Conservation (phyloP, 2,113 vertebrate species). For the Chinchilla lanigera region DNA sequence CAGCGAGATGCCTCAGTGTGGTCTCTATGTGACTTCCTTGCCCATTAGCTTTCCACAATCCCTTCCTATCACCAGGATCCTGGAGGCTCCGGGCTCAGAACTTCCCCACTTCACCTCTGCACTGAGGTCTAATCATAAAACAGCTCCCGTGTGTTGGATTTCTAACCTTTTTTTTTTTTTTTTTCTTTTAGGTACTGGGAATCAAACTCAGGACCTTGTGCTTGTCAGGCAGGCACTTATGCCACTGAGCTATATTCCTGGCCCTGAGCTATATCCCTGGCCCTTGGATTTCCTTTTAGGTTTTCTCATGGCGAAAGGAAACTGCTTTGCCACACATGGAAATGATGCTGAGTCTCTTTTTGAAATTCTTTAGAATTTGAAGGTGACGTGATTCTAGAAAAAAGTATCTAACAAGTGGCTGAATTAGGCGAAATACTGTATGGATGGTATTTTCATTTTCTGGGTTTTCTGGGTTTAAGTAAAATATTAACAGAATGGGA, state of each 20-base stretch:
- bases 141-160: accelerated
- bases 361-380: not conserved
- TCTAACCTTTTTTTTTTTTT: no score
- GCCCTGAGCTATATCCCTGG: no score
- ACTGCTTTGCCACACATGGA: accelerated
- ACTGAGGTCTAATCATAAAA: no score
- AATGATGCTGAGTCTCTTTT: accelerated
- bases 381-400: not conserved
- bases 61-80: no score
- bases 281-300: no score
- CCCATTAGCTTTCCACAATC: accelerated
- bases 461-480: not conserved
- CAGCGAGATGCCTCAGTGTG: accelerated
- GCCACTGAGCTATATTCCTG: no score
- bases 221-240: no score
- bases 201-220: no score
- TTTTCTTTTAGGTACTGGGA: no score
- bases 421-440: not conserved
- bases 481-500: no score
- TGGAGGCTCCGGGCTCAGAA: accelerated
- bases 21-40: accelerated
- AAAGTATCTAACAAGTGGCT: not conserved
- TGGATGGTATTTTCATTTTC: not conserved
- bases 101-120: accelerated
- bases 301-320: not conserved